A percentile compares a stretch with the other conserved stretches of the same genome.
Evolutionary conservation across 2,888 invertebrate species (phyloP).

Genomic region (Dichetophora obliterata): DNA sequence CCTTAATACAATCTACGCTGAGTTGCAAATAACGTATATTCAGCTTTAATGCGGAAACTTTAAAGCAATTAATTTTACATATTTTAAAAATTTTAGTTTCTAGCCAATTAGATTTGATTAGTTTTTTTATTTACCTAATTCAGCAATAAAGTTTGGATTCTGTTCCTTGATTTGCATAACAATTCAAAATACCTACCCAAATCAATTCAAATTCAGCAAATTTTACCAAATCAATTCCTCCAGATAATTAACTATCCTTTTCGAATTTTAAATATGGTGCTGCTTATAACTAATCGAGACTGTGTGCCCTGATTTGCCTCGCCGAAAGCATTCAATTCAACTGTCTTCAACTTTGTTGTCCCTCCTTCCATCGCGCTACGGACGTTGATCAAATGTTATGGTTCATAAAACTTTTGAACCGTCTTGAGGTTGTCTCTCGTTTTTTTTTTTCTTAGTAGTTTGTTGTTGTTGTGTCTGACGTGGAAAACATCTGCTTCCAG

Average conservation of each 20-base stretch:
- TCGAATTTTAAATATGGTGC: too few relatives aligned
- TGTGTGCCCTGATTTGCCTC: neutral
- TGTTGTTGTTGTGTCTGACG: slow-evolving; percentile 26
- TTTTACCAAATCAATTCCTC: neutral
- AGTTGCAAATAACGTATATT: too few relatives aligned
- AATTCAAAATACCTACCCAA: neutral
- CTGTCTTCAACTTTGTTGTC: neutral
- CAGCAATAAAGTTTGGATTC: too few relatives aligned
- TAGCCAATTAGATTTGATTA: too few relatives aligned
- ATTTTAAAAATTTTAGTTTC: too few relatives aligned
- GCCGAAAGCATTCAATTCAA: slow-evolving; percentile 9
- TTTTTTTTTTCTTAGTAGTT: neutral
- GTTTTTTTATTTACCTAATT: too few relatives aligned
- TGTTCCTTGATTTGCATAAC: too few relatives aligned
- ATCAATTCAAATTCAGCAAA: neutral
- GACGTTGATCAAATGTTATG: neutral
- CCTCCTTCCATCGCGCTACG: neutral
- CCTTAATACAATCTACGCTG: too few relatives aligned
- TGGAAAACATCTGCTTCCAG: slow-evolving; percentile 33
- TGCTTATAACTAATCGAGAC: too few relatives aligned
- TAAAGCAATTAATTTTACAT: too few relatives aligned
- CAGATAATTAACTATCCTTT: too few relatives aligned
- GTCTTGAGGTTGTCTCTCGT: neutral
- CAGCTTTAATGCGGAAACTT: too few relatives aligned
- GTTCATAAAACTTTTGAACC: slow-evolving; percentile 24